Conservation (phyloP, 2,888 invertebrate genomes). For the Criorhina ranunculi region DNA sequence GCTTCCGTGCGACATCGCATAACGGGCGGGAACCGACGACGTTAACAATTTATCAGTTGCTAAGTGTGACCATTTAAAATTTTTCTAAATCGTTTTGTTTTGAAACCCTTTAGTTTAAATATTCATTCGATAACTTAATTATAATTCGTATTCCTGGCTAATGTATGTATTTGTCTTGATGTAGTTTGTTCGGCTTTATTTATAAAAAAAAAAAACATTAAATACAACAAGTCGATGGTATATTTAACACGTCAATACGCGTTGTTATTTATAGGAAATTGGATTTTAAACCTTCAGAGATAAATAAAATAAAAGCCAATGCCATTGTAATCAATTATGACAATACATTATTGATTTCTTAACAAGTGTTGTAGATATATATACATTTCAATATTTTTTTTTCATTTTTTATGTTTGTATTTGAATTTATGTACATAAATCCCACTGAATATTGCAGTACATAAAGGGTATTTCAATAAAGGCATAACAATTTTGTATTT, state of each 20-base stretch:
- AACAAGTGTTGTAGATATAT: too few relatives aligned
- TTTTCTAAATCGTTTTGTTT: background rate
- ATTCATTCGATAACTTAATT: background rate
- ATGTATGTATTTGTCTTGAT: background rate
- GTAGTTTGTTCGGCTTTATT: too few relatives aligned
- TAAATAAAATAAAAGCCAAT: background rate
- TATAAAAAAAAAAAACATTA: too few relatives aligned
- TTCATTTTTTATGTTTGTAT: background rate
- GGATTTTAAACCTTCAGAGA: background rate
- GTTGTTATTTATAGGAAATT: conserved; percentile 1
- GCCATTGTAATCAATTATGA: background rate
- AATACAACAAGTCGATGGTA: background rate
- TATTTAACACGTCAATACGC: background rate
- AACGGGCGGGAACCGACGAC: too few relatives aligned
- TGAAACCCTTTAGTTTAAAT: background rate
- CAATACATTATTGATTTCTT: background rate
- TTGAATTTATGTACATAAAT: background rate
- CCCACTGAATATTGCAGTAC: too few relatives aligned
- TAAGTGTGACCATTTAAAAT: background rate
- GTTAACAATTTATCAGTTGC: background rate
- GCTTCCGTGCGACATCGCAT: too few relatives aligned
- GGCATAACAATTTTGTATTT: too few relatives aligned
- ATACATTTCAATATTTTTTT: conserved; percentile 5
- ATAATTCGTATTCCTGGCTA: background rate
- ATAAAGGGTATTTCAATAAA: too few relatives aligned